Conservation (phyloP, 2,797 vertebrate species). For the Betta splendens region DNA sequence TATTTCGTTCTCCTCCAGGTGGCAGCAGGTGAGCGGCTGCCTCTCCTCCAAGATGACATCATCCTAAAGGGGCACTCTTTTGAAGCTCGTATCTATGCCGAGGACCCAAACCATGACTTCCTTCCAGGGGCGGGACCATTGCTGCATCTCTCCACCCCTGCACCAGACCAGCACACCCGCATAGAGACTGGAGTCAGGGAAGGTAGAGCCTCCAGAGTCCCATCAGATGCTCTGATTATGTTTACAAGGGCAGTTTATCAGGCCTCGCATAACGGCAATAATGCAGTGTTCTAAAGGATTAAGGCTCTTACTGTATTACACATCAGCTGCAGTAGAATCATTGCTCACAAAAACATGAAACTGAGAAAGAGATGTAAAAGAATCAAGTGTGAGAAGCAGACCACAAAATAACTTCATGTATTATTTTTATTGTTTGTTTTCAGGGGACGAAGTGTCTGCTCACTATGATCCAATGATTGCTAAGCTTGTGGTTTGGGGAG, state of each 20-base stretch:
- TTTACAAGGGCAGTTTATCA: neutral
- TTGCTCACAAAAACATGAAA: too few relatives aligned
- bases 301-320: too few relatives aligned
- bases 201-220: constrained; percentile 73
- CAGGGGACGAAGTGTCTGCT: constrained; percentile 94
- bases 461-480: constrained; percentile 99
- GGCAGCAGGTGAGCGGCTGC: constrained; percentile 93
- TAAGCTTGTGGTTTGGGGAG: constrained; percentile 95
- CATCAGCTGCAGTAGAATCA: too few relatives aligned
- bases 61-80: constrained; percentile 90
- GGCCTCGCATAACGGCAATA: neutral
- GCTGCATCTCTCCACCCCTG: constrained; percentile 90
- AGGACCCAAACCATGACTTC: constrained; percentile 93
- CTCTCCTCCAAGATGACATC: constrained; percentile 92
- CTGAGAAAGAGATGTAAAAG: too few relatives aligned
- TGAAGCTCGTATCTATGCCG: constrained; percentile 96
- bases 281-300: too few relatives aligned
- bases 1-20: constrained; percentile 77
- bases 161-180: constrained; percentile 82
- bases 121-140: constrained; percentile 93
- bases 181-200: constrained; percentile 96
- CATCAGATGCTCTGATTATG: neutral
- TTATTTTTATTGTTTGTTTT: constrained; percentile 24
- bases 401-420: too few relatives aligned
- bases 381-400: too few relatives aligned